Percentiles rank a stretch among this genome's conserved stretches.
Evolutionary conservation across 2,797 vertebrate genomes (phyloP).

Genomic region (Buphagus erythrorhynchus): DNA sequence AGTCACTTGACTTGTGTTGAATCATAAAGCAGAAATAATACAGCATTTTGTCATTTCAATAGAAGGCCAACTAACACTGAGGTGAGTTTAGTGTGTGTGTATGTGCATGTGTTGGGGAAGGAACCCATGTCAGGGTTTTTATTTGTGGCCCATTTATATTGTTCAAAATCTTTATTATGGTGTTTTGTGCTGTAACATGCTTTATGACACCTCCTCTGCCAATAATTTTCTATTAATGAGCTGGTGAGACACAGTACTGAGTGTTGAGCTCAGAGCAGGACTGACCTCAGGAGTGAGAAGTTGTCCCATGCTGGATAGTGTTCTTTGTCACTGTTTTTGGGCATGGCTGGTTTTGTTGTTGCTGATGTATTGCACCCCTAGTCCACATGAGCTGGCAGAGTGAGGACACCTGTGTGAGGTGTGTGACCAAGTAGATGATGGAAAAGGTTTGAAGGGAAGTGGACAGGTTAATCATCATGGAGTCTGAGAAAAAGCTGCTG

Average conservation of each 20-base stretch:
- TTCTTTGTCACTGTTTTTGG: not conserved
- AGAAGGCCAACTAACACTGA: not conserved
- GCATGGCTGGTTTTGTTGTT: not conserved
- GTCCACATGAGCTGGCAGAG: not conserved
- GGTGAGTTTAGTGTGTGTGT: not conserved
- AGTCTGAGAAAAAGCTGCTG: not conserved
- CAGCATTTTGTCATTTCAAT: not conserved
- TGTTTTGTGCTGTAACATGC: not conserved
- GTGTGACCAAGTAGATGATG: not conserved
- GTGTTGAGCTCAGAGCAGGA: not conserved
- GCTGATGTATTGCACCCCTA: not conserved
- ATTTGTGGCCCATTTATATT: not conserved
- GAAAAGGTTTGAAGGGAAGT: not conserved
- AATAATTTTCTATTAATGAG: not conserved
- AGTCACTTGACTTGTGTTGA: not conserved
- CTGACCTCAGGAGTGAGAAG: not conserved
- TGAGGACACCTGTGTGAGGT: accelerated
- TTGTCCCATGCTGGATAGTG: accelerated
- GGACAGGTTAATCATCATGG: not conserved
- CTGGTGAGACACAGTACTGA: not conserved
- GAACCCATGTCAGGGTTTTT: not conserved
- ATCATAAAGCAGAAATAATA: not conserved
- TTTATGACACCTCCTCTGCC: not conserved
- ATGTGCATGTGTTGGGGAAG: not conserved
- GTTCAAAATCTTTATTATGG: not conserved